Conservation (phyloP, 1,140 invertebrate genomes). For the Aphis gossypii region DNA sequence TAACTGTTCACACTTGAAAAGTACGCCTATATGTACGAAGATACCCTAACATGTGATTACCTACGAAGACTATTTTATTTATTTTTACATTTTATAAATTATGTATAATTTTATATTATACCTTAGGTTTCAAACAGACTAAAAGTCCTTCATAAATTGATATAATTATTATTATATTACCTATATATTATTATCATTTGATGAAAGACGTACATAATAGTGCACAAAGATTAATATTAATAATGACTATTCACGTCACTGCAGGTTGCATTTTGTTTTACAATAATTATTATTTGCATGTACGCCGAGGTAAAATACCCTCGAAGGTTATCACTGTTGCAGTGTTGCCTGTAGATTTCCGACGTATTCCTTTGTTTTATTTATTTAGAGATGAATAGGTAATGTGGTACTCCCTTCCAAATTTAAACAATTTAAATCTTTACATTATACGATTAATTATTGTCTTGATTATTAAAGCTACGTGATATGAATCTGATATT, state of each 20-base stretch:
- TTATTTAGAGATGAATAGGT: not conserved
- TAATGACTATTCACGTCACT: not conserved
- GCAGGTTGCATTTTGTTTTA: not conserved
- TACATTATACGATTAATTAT: not conserved
- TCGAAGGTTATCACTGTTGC: not conserved
- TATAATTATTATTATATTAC: conserved; percentile 10
- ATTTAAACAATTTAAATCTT: not conserved
- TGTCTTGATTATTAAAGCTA: not conserved
- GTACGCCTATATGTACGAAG: not conserved
- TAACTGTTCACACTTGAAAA: not conserved
- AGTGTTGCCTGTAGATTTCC: not conserved
- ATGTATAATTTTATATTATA: not conserved
- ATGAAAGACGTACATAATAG: not conserved
- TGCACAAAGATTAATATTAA: not conserved
- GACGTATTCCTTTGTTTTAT: not conserved
- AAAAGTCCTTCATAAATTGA: not conserved
- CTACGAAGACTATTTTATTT: not conserved
- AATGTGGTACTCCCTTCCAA: not conserved
- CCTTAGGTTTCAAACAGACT: not conserved
- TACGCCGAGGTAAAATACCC: not conserved
- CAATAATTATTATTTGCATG: not conserved
- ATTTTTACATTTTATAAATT: not conserved
- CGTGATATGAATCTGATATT: not conserved
- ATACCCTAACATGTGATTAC: not conserved
- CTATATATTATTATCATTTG: not conserved